A percentile compares a stretch with the other conserved stretches of the same genome.
phyloP scores from a whole-genome alignment of 2,797 vertebrate genomes.

The Benthosema pterotum region DNA sequence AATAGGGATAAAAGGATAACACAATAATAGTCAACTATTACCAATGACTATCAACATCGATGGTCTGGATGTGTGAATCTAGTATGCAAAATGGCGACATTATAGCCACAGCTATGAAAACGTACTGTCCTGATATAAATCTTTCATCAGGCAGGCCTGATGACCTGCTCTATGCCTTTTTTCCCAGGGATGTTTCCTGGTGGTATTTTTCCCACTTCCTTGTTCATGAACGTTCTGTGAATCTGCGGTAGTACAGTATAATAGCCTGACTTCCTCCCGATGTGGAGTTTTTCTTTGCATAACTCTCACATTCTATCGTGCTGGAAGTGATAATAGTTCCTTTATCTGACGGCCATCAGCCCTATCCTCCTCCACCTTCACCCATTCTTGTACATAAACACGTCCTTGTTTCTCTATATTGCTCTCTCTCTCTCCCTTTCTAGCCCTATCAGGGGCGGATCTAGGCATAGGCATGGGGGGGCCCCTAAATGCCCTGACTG shows the following conservation, averaged over 20 bases:
- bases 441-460: no score
- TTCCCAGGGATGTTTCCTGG: constrained; percentile 4
- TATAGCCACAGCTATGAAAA: background rate
- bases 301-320: no score
- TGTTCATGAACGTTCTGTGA: background rate
- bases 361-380: constrained; percentile 1
- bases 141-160: constrained; percentile 1
- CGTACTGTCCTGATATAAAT: background rate
- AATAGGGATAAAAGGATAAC: no score
- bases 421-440: background rate
- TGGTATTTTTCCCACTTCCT: no score
- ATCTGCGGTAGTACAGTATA: background rate
- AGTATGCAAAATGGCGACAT: background rate
- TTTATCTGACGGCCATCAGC: constrained; percentile 5
- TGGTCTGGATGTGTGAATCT: no score
- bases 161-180: constrained; percentile 21
- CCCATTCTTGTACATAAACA: background rate
- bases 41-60: no score
- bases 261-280: background rate
- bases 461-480: no score
- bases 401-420: no score
- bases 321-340: background rate
- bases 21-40: no score
- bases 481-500: no score
- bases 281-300: background rate